Conservation (phyloP, 2,113 vertebrate species). For the Terrapene triunguis region DNA sequence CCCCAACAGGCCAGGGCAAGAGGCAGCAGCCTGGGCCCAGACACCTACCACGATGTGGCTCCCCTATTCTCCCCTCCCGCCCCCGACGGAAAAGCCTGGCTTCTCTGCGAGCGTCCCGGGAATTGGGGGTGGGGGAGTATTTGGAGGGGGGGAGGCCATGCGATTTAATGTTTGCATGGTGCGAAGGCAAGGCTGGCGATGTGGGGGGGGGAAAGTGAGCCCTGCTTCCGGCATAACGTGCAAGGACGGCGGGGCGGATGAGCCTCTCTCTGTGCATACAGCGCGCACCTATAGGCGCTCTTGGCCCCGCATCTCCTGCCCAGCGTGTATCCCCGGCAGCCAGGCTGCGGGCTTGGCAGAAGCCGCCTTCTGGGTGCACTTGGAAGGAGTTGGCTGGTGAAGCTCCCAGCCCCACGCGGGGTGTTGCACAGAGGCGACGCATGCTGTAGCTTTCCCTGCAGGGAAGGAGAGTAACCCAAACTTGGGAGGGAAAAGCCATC, state of each 20-base stretch:
- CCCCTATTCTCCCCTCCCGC: background rate
- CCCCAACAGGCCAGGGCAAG: background rate
- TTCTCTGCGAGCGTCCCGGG: background rate
- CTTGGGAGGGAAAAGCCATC: background rate
- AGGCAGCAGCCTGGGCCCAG: constrained; percentile 33
- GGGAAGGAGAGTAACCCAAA: background rate
- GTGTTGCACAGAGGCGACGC: background rate
- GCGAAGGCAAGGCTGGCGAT: background rate
- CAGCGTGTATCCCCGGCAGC: background rate
- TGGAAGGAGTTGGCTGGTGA: background rate
- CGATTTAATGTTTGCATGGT: background rate
- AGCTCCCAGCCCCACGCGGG: background rate
- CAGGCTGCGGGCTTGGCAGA: background rate
- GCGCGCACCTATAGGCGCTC: no score
- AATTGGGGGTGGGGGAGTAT: background rate
- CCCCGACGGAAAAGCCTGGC: background rate
- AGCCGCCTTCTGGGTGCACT: constrained; percentile 15
- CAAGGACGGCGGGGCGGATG: background rate
- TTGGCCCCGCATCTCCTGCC: background rate
- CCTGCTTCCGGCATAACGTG: background rate
- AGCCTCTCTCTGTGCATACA: no score
- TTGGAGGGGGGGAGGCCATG: no score
- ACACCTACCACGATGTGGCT: background rate
- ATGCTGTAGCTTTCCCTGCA: background rate
- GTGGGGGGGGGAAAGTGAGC: background rate